Conservation (phyloP, 2,888 invertebrate species). For the Caenorhabditis drosophilae region DNA sequence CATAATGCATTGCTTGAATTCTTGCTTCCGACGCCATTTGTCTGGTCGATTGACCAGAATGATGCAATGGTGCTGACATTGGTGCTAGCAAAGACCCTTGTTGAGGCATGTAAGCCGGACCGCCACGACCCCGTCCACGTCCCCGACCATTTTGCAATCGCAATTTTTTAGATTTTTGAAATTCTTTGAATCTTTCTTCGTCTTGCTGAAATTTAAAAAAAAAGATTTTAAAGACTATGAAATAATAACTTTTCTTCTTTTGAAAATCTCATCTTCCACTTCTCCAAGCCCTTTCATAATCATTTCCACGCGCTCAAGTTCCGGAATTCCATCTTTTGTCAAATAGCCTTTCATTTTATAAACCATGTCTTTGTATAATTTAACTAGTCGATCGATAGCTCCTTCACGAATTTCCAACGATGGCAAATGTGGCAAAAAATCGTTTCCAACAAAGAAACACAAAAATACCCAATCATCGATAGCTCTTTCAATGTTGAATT, state of each 20-base stretch:
- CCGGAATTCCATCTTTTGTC: constrained; percentile 91
- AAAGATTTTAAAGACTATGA: constrained; percentile 1
- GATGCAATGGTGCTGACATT: constrained; percentile 22
- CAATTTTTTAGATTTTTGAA: constrained; percentile 75
- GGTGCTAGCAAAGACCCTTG: constrained; percentile 44
- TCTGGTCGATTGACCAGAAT: constrained; percentile 44
- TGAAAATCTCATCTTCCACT: constrained; percentile 96
- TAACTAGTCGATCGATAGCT: constrained; percentile 88
- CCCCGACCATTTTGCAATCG: constrained; percentile 65
- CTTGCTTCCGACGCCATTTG: constrained; percentile 51
- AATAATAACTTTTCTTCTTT: constrained; percentile 79
- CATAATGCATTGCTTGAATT: constrained; percentile 33
- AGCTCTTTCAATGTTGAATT: constrained; percentile 90
- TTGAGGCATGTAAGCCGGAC: constrained; percentile 43
- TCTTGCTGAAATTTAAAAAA: constrained; percentile 32
- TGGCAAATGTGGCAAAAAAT: constrained; percentile 96
- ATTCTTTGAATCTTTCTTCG: constrained; percentile 58
- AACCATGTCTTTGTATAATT: constrained; percentile 80
- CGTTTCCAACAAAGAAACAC: constrained; percentile 97
- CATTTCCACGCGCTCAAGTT: constrained; percentile 88
- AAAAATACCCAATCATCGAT: constrained; percentile 96
- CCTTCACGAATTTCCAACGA: constrained; percentile 84
- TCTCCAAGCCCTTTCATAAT: constrained; percentile 90
- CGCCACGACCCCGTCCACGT: constrained; percentile 22
- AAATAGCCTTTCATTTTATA: constrained; percentile 75